Conservation (phyloP, 2,797 vertebrate species). For the Sarcophilus harrisii region DNA sequence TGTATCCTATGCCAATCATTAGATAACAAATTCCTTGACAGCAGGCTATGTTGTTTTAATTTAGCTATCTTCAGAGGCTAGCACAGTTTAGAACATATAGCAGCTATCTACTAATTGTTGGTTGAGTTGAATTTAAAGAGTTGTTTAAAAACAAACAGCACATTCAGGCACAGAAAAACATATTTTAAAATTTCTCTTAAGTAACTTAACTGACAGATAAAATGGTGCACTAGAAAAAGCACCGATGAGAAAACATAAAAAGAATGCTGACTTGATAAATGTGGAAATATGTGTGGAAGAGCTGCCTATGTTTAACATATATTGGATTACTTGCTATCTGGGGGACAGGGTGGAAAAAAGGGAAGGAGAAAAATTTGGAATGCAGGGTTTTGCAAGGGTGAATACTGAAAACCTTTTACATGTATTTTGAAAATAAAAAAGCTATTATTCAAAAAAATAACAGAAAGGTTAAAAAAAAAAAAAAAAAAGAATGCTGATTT, state of each 20-base stretch:
- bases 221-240: not conserved
- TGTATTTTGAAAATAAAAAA: too few relatives aligned
- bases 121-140: not conserved
- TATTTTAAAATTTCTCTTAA: not conserved
- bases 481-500: too few relatives aligned
- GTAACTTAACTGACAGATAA: not conserved
- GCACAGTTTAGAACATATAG: not conserved
- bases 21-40: not conserved
- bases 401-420: too few relatives aligned
- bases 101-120: not conserved
- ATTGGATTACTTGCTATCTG: too few relatives aligned
- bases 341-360: too few relatives aligned
- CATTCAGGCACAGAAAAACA: not conserved
- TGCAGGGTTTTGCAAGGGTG: too few relatives aligned
- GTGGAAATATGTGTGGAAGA: too few relatives aligned
- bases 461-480: too few relatives aligned
- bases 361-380: too few relatives aligned
- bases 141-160: not conserved
- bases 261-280: too few relatives aligned
- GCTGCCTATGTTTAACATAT: too few relatives aligned
- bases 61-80: not conserved
- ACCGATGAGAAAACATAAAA: not conserved
- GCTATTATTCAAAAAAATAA: too few relatives aligned
- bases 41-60: not conserved
- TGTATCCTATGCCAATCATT: not conserved